A percentile compares a stretch with the other conserved stretches of the same genome.
Evolutionary conservation across 2,113 vertebrate species (phyloP).

Genomic region (Alosa alosa): DNA sequence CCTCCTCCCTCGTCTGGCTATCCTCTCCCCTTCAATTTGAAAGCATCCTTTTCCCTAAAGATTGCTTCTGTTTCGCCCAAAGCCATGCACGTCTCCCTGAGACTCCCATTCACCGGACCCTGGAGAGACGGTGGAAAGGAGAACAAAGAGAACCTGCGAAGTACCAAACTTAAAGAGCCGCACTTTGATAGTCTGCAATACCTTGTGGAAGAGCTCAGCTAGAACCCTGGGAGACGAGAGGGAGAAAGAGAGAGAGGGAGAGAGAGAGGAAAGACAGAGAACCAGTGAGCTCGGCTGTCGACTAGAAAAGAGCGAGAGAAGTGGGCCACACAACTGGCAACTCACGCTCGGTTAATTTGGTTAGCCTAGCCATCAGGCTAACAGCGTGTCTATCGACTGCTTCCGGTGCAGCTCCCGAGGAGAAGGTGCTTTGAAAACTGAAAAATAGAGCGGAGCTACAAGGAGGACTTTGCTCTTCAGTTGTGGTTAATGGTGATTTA

Average conservation of each 20-base stretch:
- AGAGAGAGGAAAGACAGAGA: conserved; percentile 42
- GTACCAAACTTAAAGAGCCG: conserved; percentile 70
- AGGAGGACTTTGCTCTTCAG: background rate
- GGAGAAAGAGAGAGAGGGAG: conserved; percentile 51
- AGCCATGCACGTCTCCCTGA: conserved; percentile 68
- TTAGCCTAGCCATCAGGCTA: conserved; percentile 17
- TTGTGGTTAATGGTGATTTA: conserved; percentile 15
- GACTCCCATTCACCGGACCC: conserved; percentile 65
- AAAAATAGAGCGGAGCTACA: background rate
- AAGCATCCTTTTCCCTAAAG: conserved; percentile 69
- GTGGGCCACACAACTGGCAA: conserved; percentile 2
- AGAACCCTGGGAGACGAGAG: conserved; percentile 67
- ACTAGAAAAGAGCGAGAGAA: conserved; percentile 50
- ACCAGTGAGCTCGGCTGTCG: background rate
- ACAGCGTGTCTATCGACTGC: background rate
- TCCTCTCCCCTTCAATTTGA: conserved; percentile 66
- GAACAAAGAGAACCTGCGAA: conserved; percentile 74
- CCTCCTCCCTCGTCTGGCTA: conserved; percentile 51
- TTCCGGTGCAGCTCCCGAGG: background rate
- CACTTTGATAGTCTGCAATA: conserved; percentile 74
- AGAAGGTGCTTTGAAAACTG: conserved; percentile 22
- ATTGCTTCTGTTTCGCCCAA: conserved; percentile 68
- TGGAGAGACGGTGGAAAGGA: conserved; percentile 67
- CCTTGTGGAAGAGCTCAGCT: conserved; percentile 67
- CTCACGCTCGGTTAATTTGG: background rate